phyloP scores from a whole-genome alignment of 2,797 vertebrate species.

The Poeciliopsis infans region DNA sequence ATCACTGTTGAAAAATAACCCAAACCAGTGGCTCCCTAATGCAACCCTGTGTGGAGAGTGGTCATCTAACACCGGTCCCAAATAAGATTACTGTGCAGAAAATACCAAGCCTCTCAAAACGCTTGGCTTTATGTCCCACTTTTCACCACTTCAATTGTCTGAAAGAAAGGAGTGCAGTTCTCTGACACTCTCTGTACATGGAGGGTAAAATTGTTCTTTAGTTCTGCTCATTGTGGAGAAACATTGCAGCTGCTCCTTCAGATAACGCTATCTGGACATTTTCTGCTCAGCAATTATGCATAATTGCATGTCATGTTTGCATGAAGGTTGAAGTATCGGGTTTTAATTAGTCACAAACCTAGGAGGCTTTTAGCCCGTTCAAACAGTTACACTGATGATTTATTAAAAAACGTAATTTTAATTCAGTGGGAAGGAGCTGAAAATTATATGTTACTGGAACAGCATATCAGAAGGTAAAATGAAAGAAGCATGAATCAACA shows the following conservation, averaged over 20 bases:
- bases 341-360: constrained; percentile 12
- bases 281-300: neutral
- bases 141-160: constrained; percentile 18
- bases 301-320: constrained; percentile 25
- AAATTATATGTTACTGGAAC: constrained; percentile 19
- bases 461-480: constrained; percentile 34
- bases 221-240: constrained; percentile 19
- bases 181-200: constrained; percentile 17
- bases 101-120: constrained; percentile 42
- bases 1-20: constrained; percentile 1
- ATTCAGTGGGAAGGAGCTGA: constrained; percentile 15
- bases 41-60: constrained; percentile 32
- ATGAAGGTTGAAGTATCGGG: neutral
- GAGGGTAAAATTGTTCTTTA: constrained; percentile 35
- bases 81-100: constrained; percentile 68
- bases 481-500: constrained; percentile 23
- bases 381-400: neutral
- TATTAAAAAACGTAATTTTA: constrained; percentile 10
- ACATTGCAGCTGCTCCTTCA: constrained; percentile 18
- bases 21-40: constrained; percentile 25
- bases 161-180: neutral
- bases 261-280: constrained; percentile 7
- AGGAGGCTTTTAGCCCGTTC: neutral
- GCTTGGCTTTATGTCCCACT: constrained; percentile 32
- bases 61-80: constrained; percentile 57